Evolutionary conservation across 2,888 invertebrate genomes (phyloP).

Genomic region (Acrobasis repandana): DNA sequence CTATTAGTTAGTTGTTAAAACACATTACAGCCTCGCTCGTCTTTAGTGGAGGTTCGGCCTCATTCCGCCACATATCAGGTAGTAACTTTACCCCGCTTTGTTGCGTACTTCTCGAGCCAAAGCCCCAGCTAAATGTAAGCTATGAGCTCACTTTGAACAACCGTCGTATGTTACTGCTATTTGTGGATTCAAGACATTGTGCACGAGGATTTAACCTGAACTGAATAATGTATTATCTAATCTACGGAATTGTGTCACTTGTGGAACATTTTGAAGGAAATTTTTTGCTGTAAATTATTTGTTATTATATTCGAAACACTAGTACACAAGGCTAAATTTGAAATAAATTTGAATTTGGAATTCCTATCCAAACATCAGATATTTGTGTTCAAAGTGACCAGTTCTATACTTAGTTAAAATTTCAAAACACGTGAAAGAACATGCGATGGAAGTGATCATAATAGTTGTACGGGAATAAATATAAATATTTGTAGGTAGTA

Average conservation of each 20-base stretch:
- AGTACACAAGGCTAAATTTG: too few species aligned
- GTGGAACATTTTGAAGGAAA: neutral
- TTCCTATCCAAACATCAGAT: too few species aligned
- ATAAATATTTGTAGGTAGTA: too few species aligned
- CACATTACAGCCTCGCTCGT: too few species aligned
- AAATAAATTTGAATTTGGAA: too few species aligned
- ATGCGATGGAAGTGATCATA: too few species aligned
- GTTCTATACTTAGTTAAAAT: too few species aligned
- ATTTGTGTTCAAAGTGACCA: too few species aligned
- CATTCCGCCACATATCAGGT: neutral
- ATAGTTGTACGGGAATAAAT: too few species aligned
- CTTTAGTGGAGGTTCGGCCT: neutral
- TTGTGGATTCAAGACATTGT: conserved; percentile 15
- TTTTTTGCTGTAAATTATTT: neutral
- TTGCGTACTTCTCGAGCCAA: conserved; percentile 10
- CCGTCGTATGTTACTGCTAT: conserved; percentile 3
- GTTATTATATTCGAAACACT: too few species aligned
- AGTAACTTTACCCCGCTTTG: conserved; percentile 3
- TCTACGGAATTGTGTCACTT: neutral
- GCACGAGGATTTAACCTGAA: conserved; percentile 9
- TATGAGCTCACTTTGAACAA: conserved; percentile 14
- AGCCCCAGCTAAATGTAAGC: conserved; percentile 9
- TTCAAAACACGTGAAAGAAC: too few species aligned
- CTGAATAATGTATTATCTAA: conserved; percentile 1
- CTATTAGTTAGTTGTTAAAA: too few species aligned